These are phyloP conservation scores for Betta splendens DNA, from an alignment of 2,797 vertebrate species.

Conservation along the genomic window DNA sequence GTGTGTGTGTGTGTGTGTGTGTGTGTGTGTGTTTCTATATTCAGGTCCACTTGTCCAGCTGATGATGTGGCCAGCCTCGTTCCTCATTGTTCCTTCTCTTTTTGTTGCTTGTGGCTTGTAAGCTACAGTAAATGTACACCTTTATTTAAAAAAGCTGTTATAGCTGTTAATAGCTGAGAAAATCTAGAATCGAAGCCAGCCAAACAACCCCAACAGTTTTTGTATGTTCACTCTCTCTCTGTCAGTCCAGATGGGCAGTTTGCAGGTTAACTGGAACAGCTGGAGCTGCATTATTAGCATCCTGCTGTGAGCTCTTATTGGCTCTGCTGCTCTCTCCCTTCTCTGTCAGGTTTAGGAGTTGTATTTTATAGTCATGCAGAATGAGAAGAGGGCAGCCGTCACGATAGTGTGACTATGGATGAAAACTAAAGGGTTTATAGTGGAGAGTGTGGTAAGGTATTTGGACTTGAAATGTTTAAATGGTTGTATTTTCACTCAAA, in stretches of 20 bases:
- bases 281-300: conserved; percentile 99
- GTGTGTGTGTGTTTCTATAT: conserved; percentile 17
- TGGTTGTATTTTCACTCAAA: no score
- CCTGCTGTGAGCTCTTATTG: conserved; percentile 99
- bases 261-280: conserved; percentile 99
- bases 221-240: conserved; percentile 42
- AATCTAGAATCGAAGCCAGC: no score
- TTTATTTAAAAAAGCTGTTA: no score
- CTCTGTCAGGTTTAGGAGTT: conserved; percentile 60
- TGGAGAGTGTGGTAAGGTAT: not conserved
- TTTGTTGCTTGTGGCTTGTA: conserved; percentile 1
- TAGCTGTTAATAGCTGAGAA: no score
- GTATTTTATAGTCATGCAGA: conserved; percentile 13
- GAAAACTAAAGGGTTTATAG: no score
- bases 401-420: no score
- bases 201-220: not conserved
- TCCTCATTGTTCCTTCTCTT: conserved; percentile 9
- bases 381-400: not conserved
- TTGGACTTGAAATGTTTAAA: conserved; percentile 25
- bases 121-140: not conserved
- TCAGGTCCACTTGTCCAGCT: conserved; percentile 48
- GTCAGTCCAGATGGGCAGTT: conserved; percentile 97
- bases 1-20: conserved; percentile 40
- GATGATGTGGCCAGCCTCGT: conserved; percentile 35
- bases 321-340: conserved; percentile 82